Base-by-base conservation (phyloP, 2,888 invertebrate species). In the Aplocera efformata region DNA sequence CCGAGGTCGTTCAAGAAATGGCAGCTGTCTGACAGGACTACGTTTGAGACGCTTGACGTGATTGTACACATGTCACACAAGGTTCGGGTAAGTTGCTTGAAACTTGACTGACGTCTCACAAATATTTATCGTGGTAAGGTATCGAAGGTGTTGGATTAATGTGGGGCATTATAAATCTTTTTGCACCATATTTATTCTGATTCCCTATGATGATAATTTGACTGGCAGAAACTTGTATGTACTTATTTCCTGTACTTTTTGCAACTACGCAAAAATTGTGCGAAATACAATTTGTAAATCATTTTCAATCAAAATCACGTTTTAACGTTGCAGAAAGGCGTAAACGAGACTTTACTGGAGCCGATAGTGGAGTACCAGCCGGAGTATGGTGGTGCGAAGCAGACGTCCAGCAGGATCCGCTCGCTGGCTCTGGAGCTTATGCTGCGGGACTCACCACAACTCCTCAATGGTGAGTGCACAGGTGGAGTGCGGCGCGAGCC, bases 51-150 rank as follows among this genome's bases (percentile, higher is more conserved):
- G 1, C 44, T 63, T 7, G 56, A 74, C 7, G 8, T 85, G 1
- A 68, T 88, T 0, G 58, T 84, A 1, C 84, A 86, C 38, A 67
- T 72, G 24, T 47, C 77, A 13, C 86, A 85, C 34, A 75, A 73
- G 51, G 58, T 60, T 0, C 63, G 63, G 59, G 85, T 88, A 46
- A 74, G 67, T 57, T 8, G 3, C 0, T n/a, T 7, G 10, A 36
- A 22, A 7, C 2, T 29, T 13, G 11, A n/a, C n/a, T n/a, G n/a
- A n/a, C n/a, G n/a, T n/a, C n/a, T n/a, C n/a, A n/a, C n/a, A n/a
- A n/a, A n/a, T n/a, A n/a, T n/a, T n/a, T n/a, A n/a, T n/a, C n/a
- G n/a, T n/a, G n/a, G n/a, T n/a, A n/a, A n/a, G n/a, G n/a, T n/a
- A n/a, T n/a, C n/a, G n/a, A n/a, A n/a, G n/a, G n/a, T n/a, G n/a